A percentile compares a stretch with the other conserved stretches of the same genome.
These are phyloP conservation scores for Colinus virginianus DNA, from an alignment of 2,113 vertebrate genomes.

Conservation along the genomic window DNA sequence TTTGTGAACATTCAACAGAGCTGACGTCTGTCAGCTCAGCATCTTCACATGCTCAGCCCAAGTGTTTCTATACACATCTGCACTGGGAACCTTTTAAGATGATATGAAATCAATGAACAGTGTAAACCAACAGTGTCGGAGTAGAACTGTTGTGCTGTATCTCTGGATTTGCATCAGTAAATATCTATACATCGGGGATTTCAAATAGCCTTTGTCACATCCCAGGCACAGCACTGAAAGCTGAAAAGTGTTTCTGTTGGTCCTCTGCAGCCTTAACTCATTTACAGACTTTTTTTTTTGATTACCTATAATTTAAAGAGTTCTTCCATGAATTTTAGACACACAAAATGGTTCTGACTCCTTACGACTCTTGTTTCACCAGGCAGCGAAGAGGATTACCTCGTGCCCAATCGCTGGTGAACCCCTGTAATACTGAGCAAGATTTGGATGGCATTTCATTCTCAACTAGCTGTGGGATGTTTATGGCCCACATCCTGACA, in stretches of 20 bases:
- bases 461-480: not conserved
- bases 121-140: not conserved
- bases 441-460: not conserved
- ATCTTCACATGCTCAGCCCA: not conserved
- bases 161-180: not conserved
- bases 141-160: not conserved
- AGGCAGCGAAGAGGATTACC: not conserved
- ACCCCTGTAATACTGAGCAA: not conserved
- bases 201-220: not conserved
- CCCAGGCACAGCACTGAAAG: no score
- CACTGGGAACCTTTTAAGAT: not conserved
- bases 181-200: not conserved
- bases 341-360: not conserved
- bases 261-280: not conserved
- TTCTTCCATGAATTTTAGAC: not conserved
- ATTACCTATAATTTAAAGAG: not conserved
- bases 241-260: no score
- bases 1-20: slow-evolving; percentile 1
- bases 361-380: not conserved
- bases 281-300: not conserved
- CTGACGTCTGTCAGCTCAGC: slow-evolving; percentile 28
- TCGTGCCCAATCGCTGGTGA: not conserved
- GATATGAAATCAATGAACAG: not conserved
- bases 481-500: not conserved
- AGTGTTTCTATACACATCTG: not conserved